These are phyloP conservation scores for Rattus rattus DNA, from an alignment of 2,113 vertebrate species.

Conservation along the genomic window DNA sequence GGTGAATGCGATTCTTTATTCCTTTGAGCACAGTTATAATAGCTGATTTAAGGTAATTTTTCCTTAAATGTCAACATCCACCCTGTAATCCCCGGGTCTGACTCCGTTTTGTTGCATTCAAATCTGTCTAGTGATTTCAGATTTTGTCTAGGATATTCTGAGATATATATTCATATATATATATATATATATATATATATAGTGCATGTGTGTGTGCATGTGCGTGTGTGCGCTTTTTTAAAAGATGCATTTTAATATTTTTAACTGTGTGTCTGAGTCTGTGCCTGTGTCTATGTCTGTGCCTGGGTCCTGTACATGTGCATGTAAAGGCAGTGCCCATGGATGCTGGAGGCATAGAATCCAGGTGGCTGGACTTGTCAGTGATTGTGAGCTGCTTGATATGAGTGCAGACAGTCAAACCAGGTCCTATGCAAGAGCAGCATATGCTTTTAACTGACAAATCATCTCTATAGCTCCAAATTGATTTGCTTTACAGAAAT, in stretches of 20 bases:
- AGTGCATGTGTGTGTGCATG: neutral
- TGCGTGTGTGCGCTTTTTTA: neutral
- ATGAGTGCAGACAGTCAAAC: neutral
- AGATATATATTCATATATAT: neutral
- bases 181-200: neutral
- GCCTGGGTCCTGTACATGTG: neutral
- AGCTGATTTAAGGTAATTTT: neutral
- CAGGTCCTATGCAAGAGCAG: neutral
- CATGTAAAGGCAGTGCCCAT: neutral
- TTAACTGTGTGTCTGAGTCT: neutral
- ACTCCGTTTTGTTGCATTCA: slow-evolving; percentile 22
- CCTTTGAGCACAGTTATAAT: neutral
- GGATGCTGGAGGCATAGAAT: neutral
- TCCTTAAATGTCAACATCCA: neutral
- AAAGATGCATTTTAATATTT: neutral
- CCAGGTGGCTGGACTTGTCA: too few relatives aligned
- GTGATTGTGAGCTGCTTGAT: neutral
- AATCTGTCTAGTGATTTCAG: slow-evolving; percentile 1
- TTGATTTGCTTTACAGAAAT: neutral
- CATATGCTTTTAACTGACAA: neutral
- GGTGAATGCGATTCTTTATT: slow-evolving; percentile 1
- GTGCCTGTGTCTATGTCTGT: neutral
- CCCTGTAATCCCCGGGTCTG: neutral
- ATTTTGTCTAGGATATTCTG: neutral
- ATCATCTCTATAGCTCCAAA: neutral